Evolutionary conservation across 2,888 invertebrate species (phyloP).

Genomic region (Drosophila falleni): DNA sequence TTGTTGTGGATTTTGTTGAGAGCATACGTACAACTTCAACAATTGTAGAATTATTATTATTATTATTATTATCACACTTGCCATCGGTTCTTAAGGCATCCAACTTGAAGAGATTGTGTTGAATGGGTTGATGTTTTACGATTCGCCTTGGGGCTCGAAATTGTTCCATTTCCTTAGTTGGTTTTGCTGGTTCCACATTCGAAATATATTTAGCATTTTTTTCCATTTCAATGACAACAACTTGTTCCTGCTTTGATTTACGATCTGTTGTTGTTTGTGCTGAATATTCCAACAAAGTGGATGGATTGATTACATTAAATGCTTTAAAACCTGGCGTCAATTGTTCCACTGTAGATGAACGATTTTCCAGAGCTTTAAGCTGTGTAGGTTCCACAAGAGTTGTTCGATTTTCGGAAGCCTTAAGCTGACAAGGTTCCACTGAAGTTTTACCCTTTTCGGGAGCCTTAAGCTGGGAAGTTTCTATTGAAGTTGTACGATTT

Average conservation of each 20-base stretch:
- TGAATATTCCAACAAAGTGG: not conserved
- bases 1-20: not conserved
- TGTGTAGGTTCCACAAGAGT: not conserved
- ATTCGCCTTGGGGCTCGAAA: conserved; percentile 31
- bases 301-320: conserved; percentile 3
- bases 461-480: not conserved
- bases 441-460: not conserved
- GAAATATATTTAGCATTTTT: not conserved
- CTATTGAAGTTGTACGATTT: not conserved
- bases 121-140: not conserved
- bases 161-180: conserved; percentile 4
- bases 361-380: not conserved
- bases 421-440: not conserved
- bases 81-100: not conserved
- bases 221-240: conserved; percentile 1
- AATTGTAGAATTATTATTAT: not conserved
- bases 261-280: not conserved
- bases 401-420: not conserved
- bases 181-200: not conserved
- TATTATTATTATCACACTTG: not conserved
- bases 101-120: not conserved
- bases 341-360: not conserved
- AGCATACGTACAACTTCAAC: conserved; percentile 2
- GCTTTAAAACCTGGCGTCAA: conserved; percentile 4
- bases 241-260: not conserved